phyloP scores from a whole-genome alignment of 35 echinoderm and acorn worm species.

The Patiria miniata region DNA sequence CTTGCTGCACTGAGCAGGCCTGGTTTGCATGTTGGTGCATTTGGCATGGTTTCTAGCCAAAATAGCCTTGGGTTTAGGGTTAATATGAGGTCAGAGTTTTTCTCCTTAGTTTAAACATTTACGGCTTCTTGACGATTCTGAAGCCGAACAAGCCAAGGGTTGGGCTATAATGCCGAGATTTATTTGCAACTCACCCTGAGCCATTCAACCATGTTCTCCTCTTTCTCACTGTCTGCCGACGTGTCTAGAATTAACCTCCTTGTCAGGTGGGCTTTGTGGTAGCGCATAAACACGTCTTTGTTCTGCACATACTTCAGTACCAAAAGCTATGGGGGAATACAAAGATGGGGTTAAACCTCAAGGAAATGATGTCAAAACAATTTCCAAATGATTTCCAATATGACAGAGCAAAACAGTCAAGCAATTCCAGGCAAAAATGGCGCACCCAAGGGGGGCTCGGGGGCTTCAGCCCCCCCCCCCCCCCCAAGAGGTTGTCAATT shows the following conservation, averaged over 20 bases:
- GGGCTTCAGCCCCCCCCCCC: too few species aligned
- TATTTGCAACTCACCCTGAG: slow-evolving; percentile 70
- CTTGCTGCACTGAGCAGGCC: too few species aligned
- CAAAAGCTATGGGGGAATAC: slow-evolving; percentile 56
- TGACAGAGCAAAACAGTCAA: not conserved
- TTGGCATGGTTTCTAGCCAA: too few species aligned
- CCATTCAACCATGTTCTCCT: slow-evolving; percentile 99
- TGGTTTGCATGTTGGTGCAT: too few species aligned
- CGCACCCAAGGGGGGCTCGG: not conserved
- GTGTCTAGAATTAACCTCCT: slow-evolving; percentile 94
- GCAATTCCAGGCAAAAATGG: too few species aligned
- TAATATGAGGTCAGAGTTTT: too few species aligned
- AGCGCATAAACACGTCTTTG: slow-evolving; percentile 99
- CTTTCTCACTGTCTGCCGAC: slow-evolving; percentile 98
- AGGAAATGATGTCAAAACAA: not conserved
- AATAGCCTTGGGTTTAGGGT: too few species aligned
- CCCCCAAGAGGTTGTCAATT: too few species aligned
- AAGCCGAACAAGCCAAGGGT: too few species aligned
- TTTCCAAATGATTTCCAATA: not conserved
- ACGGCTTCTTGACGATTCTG: too few species aligned
- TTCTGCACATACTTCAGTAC: slow-evolving; percentile 98
- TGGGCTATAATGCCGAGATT: too few species aligned
- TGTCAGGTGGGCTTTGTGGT: slow-evolving; percentile 96
- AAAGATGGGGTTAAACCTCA: not conserved
- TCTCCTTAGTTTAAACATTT: too few species aligned